Evolutionary conservation across 2,888 invertebrate genomes (phyloP).

Genomic region (Cantharis flavilabris): DNA sequence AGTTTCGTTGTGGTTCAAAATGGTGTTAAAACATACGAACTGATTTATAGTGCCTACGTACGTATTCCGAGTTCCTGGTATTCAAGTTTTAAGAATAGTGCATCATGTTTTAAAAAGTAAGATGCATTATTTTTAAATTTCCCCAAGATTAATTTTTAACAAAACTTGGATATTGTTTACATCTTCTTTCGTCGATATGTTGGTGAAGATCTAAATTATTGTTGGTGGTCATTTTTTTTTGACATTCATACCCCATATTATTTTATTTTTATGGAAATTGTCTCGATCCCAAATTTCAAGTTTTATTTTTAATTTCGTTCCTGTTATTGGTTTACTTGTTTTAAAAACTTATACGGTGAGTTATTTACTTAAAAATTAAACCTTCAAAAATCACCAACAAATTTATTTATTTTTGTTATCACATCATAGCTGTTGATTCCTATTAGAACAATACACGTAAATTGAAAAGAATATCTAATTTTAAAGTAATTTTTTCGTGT

Average conservation of each 20-base stretch:
- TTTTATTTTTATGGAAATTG: neutral
- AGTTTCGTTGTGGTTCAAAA: conserved; percentile 6
- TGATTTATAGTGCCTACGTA: conserved; percentile 32
- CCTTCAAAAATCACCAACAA: neutral
- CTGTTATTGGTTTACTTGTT: neutral
- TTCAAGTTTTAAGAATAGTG: conserved; percentile 50
- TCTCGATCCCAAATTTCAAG: neutral
- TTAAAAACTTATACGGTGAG: neutral
- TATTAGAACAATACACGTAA: neutral
- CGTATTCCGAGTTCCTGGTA: conserved; percentile 52
- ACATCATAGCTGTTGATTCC: too few relatives aligned
- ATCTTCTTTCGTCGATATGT: neutral
- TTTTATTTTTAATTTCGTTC: neutral
- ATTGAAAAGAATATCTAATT: too few relatives aligned
- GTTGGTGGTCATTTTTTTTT: neutral
- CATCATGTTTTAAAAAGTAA: conserved; percentile 46
- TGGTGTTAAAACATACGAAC: conserved; percentile 16
- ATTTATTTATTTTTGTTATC: neutral
- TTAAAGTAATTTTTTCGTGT: too few relatives aligned
- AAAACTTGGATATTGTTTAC: neutral
- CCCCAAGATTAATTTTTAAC: neutral
- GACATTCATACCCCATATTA: neutral
- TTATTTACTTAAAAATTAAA: neutral
- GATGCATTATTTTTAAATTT: conserved; percentile 15
- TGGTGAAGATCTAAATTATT: neutral